Base-by-base conservation (phyloP, 2,797 vertebrate genomes). In the Poecilia velifera region DNA sequence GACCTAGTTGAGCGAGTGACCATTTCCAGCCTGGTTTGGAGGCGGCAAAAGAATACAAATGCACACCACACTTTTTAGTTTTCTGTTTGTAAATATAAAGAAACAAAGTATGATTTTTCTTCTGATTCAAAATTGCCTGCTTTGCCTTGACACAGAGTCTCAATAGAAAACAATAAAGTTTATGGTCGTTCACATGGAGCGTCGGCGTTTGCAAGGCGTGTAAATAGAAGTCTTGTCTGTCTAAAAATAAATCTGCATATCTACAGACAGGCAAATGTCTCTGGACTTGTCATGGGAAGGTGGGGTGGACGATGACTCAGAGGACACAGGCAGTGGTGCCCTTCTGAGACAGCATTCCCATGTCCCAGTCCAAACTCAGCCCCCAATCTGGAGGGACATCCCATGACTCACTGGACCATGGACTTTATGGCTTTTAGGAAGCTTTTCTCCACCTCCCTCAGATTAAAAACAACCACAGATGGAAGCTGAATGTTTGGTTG, bases 321-420 rank as follows among this genome's bases (percentile, higher is more conserved):
- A 88, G 46, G 46, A 86, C 62, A 79, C 59, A 66, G 78, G 41
- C 64, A 14, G 9, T 28, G 74, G 72, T 86, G 87, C 81, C 82
- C 84, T 87, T 87, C 82, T 72, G 25, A 82, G 10, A 55, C 80
- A 72, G 28, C 10, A n/a, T 74, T 49, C 88, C 74, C 85, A 83
- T 82, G 77, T 87, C 85, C 82, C 59, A n/a, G 81, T 88, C 89
- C 81, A 85, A 85, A 80, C 80, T 92, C 89, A 74, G 81, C 86
- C 88, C 83, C 86, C 80, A 36, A 78, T 16, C 36, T 49, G 73
- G 82, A 90, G 88, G 90, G 88, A 87, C 86, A 76, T 83, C 83
- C 87, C 66, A 3, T 95, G 92, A 95, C 79, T 95, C 93, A 95
- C 79, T 64, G 76, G 80, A 43, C 72, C 72, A 0, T 84, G 87